phyloP scores from a whole-genome alignment of 2,113 vertebrate genomes.

The Cottus gobio region DNA sequence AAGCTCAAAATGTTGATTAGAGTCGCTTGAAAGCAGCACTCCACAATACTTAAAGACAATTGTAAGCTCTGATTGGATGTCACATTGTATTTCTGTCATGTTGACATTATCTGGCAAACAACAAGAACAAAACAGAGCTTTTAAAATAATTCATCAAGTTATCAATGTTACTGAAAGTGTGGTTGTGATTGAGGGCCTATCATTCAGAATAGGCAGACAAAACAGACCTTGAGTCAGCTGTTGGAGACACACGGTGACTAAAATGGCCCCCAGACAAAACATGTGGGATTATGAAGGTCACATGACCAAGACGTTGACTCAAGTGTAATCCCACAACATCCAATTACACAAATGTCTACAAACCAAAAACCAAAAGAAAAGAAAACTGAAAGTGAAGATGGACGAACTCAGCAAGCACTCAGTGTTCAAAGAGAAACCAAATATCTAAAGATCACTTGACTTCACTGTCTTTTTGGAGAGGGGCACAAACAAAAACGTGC shows the following conservation, averaged over 20 bases:
- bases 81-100: background rate
- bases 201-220: slow-evolving; percentile 35
- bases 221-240: slow-evolving; percentile 62
- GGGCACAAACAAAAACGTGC: background rate
- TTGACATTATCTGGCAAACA: background rate
- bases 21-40: background rate
- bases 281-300: slow-evolving; percentile 53
- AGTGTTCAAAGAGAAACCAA: background rate
- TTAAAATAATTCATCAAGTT: background rate
- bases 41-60: background rate
- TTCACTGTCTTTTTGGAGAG: slow-evolving; percentile 3
- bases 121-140: background rate
- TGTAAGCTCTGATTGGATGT: slow-evolving; percentile 1
- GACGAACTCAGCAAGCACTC: slow-evolving; percentile 1
- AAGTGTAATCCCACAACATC: slow-evolving; percentile 45
- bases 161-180: background rate
- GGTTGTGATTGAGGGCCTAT: background rate
- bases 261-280: slow-evolving; percentile 68
- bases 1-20: background rate
- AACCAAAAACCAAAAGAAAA: slow-evolving; percentile 22
- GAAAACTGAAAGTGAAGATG: slow-evolving; percentile 1
- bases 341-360: slow-evolving; percentile 46
- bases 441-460: background rate
- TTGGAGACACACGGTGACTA: slow-evolving; percentile 31
- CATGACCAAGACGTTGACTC: slow-evolving; percentile 41